Percentiles rank a stretch among this genome's conserved stretches.
Conservation (phyloP, 2,113 vertebrate species). For the Phalacrocorax pelagicus region DNA sequence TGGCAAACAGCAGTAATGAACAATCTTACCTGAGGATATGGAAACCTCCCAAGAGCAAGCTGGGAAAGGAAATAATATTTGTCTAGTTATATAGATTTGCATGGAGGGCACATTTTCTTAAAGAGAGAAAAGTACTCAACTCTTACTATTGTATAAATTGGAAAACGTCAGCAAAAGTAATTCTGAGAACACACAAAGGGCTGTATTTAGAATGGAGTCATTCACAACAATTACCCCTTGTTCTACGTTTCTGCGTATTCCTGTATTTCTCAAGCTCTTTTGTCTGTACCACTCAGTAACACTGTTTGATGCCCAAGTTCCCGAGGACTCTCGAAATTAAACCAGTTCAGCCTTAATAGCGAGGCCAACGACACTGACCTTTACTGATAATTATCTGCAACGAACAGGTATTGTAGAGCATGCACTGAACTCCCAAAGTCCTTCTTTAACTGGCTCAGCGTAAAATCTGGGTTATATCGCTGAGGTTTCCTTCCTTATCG, state of each 20-base stretch:
- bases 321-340: conserved; percentile 20
- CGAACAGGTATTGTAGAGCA: background rate
- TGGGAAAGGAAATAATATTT: conserved; percentile 85
- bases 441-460: background rate
- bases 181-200: conserved; percentile 5
- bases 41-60: conserved; percentile 97
- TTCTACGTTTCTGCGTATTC: background rate
- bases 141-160: conserved; percentile 41
- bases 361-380: background rate
- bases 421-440: background rate
- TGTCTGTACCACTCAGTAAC: background rate
- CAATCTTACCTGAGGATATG: conserved; percentile 96
- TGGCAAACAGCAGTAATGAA: conserved; percentile 78
- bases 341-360: conserved; percentile 15
- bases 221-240: background rate
- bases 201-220: conserved; percentile 69
- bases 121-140: conserved; percentile 67
- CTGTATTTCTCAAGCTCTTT: background rate
- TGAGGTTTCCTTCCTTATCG: background rate
- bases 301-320: background rate
- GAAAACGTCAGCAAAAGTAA: conserved; percentile 21
- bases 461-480: conserved; percentile 22
- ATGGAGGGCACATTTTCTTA: conserved; percentile 77
- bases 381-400: background rate
- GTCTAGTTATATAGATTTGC: conserved; percentile 82